A percentile compares a stretch with the other conserved stretches of the same genome.
These are phyloP conservation scores for Microplitis demolitor DNA, from an alignment of 1,140 invertebrate species.

Conservation along the genomic window DNA sequence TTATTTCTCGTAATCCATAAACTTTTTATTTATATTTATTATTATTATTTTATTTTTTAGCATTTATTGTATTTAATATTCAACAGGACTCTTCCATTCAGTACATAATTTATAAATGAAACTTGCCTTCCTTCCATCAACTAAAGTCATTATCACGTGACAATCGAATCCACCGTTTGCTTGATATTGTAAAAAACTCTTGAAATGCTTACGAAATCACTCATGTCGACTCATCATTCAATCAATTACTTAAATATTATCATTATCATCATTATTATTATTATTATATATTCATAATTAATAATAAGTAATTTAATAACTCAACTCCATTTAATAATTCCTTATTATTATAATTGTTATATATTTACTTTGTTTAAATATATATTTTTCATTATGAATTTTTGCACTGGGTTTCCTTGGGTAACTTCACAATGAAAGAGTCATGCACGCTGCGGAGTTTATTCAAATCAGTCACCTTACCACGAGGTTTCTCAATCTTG, in stretches of 20 bases:
- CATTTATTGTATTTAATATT: slow-evolving; percentile 15
- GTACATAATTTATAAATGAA: background rate
- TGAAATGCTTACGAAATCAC: too few species aligned
- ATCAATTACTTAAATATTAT: too few species aligned
- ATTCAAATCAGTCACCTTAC: slow-evolving; percentile 2
- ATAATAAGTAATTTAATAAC: too few species aligned
- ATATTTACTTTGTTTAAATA: background rate
- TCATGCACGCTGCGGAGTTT: background rate
- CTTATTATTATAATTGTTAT: too few species aligned
- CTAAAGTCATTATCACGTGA: background rate
- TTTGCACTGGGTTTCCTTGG: background rate
- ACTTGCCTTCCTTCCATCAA: background rate
- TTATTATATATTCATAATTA: too few species aligned
- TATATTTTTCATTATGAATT: background rate
- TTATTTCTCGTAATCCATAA: slow-evolving; percentile 50
- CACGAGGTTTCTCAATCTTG: background rate
- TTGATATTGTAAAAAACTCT: background rate
- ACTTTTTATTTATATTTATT: slow-evolving; percentile 52
- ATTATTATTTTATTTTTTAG: slow-evolving; percentile 21
- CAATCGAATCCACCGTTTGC: background rate
- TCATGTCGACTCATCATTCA: too few species aligned
- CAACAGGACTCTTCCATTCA: background rate
- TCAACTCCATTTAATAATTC: too few species aligned
- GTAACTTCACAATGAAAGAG: background rate
- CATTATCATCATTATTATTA: too few species aligned